Evolutionary conservation across 2,888 invertebrate genomes (phyloP).

Genomic region (Leptarthrus brevirostris): DNA sequence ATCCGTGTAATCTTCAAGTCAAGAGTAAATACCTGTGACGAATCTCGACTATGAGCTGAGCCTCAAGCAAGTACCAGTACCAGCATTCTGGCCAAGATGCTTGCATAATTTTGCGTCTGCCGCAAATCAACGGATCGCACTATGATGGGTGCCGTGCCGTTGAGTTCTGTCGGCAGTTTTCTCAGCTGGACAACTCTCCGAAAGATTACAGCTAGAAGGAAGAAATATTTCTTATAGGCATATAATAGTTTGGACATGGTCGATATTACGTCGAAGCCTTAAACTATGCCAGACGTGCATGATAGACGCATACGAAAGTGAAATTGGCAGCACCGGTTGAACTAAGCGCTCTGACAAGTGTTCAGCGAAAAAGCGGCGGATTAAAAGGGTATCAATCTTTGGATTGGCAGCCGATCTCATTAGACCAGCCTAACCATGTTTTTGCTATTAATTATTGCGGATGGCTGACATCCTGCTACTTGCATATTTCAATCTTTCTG

Average conservation of each 20-base stretch:
- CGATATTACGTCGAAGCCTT: background rate
- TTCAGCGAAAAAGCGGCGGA: background rate
- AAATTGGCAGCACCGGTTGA: constrained; percentile 15
- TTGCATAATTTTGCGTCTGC: constrained; percentile 44
- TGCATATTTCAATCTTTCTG: too few species aligned
- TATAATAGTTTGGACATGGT: constrained; percentile 7
- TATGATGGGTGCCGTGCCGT: constrained; percentile 21
- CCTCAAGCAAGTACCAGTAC: background rate
- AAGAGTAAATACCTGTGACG: constrained; percentile 44
- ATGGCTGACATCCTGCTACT: constrained; percentile 11
- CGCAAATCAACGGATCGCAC: constrained; percentile 7
- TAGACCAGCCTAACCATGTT: background rate
- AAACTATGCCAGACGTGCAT: background rate
- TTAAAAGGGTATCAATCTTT: constrained; percentile 14
- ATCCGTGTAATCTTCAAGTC: constrained; percentile 35
- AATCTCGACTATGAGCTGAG: constrained; percentile 12
- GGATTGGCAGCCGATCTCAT: constrained; percentile 6
- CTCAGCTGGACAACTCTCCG: constrained; percentile 7
- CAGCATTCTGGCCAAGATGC: constrained; percentile 4
- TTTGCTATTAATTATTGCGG: constrained; percentile 17
- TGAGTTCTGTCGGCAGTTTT: constrained; percentile 26
- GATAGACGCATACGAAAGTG: constrained; percentile 15
- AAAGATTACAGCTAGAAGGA: background rate
- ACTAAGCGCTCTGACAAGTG: constrained; percentile 1
- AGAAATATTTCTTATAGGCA: constrained; percentile 21